These are phyloP conservation scores for Chaenogobius annularis DNA, from an alignment of 2,113 vertebrate species.

Conservation along the genomic window DNA sequence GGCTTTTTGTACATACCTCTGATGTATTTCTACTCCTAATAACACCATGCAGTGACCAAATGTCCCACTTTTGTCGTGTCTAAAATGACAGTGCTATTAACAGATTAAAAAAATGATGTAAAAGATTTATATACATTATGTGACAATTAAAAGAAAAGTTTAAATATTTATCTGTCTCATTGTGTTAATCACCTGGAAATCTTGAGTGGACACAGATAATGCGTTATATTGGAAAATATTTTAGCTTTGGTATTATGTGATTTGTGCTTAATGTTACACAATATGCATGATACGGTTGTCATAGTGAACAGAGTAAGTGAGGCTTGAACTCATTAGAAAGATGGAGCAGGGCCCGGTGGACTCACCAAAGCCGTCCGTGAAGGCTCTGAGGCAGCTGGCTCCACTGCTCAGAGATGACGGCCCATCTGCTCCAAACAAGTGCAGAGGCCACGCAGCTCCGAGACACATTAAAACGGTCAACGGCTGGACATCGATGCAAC, in stretches of 20 bases:
- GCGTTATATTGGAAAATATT: too few species aligned
- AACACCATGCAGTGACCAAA: neutral
- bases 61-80: neutral
- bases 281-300: neutral
- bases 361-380: neutral
- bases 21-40: constrained; percentile 1
- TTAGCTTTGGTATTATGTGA: too few species aligned
- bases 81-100: neutral
- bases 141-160: constrained; percentile 4
- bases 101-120: neutral
- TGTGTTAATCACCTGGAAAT: neutral
- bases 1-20: constrained; percentile 10
- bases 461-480: neutral
- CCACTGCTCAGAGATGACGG: neutral
- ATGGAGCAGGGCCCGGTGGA: constrained; percentile 1
- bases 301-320: neutral
- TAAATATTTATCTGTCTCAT: neutral
- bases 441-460: neutral
- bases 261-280: neutral
- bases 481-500: neutral
- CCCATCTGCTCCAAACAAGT: constrained; percentile 3
- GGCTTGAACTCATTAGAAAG: constrained; percentile 7
- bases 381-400: neutral
- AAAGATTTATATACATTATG: constrained; percentile 5
- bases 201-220: neutral